phyloP scores from a whole-genome alignment of 2,888 invertebrate genomes.

The Anodontia alba region DNA sequence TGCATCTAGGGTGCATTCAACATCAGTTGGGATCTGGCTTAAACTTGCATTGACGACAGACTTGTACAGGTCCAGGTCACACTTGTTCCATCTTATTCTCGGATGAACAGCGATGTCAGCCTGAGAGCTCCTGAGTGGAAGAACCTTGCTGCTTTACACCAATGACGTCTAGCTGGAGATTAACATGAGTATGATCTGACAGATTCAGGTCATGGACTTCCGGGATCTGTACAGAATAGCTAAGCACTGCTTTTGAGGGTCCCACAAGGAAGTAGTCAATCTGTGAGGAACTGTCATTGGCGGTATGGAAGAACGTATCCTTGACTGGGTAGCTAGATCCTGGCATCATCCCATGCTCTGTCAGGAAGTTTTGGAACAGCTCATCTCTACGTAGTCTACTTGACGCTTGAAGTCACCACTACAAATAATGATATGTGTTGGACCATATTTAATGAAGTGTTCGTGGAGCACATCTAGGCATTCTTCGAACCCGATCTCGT shows the following conservation, averaged over 20 bases:
- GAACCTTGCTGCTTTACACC: neutral
- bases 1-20: neutral
- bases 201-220: neutral
- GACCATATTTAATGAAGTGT: neutral
- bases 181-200: neutral
- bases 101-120: neutral
- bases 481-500: neutral
- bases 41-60: neutral
- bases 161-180: neutral
- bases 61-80: neutral
- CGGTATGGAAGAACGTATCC: neutral
- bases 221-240: neutral
- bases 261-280: neutral
- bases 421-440: neutral
- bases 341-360: neutral
- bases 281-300: neutral
- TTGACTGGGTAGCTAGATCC: neutral
- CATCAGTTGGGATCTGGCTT: no score
- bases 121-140: neutral
- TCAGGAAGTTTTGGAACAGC: neutral
- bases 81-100: neutral
- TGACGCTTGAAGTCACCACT: slow-evolving; percentile 6
- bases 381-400: neutral
- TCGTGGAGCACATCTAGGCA: neutral
- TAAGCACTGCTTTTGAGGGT: neutral